phyloP scores from a whole-genome alignment of 2,113 vertebrate species.

The Symphodus melops region DNA sequence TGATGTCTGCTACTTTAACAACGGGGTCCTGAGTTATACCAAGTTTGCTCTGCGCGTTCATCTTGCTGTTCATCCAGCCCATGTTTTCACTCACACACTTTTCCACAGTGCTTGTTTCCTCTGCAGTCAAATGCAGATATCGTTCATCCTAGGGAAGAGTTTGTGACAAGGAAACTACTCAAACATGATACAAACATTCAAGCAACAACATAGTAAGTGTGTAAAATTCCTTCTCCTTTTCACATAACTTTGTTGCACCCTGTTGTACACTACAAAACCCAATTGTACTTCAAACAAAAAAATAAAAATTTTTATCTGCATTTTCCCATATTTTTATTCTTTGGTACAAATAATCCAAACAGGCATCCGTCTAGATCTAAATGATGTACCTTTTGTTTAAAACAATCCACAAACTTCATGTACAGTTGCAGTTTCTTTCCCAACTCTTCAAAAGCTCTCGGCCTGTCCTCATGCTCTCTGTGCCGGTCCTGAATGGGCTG shows the following conservation, averaged over 20 bases:
- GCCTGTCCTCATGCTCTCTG: constrained; percentile 92
- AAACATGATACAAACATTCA: not conserved
- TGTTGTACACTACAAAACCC: no score
- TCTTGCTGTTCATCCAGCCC: constrained; percentile 93
- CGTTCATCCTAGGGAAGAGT: constrained; percentile 88
- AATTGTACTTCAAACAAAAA: no score
- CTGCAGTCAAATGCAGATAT: constrained; percentile 87
- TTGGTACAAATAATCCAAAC: no score
- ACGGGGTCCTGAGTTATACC: constrained; percentile 90
- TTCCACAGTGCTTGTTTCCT: constrained; percentile 90
- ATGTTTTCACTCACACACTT: constrained; percentile 89
- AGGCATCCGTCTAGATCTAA: not conserved
- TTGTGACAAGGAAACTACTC: constrained; percentile 13
- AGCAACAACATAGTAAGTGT: no score
- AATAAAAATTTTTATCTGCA: no score
- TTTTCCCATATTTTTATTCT: no score
- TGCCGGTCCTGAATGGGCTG: constrained; percentile 91
- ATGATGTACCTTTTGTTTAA: constrained; percentile 89
- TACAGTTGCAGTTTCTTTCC: constrained; percentile 93
- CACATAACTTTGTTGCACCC: no score
- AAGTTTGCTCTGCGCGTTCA: constrained; percentile 93
- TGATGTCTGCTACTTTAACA: constrained; percentile 93
- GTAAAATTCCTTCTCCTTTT: no score
- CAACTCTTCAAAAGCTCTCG: constrained; percentile 92
- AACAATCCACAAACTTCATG: constrained; percentile 93